Percentiles rank a stretch among this genome's conserved stretches.
phyloP scores from a whole-genome alignment of 2,888 invertebrate genomes.

The Electrophaes corylata region DNA sequence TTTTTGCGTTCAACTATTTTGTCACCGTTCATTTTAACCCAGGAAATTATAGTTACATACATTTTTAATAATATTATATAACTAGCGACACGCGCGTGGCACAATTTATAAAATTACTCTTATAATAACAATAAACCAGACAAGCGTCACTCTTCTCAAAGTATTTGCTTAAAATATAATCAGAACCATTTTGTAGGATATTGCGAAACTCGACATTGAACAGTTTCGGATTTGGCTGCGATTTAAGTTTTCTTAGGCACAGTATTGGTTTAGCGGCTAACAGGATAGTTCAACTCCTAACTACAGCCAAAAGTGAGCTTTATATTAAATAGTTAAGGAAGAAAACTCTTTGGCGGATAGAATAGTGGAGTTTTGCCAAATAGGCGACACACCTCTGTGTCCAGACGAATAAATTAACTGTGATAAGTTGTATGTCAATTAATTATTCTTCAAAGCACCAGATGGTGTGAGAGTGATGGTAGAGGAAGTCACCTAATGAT shows the following conservation, averaged over 20 bases:
- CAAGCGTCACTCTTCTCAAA: neutral
- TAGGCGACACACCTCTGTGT: slow-evolving; percentile 75
- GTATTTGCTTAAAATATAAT: slow-evolving; percentile 6
- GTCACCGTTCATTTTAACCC: no score
- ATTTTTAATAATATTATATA: no score
- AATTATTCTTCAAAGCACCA: slow-evolving; percentile 84
- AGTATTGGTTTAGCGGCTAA: slow-evolving; percentile 53
- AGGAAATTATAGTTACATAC: no score
- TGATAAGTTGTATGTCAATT: slow-evolving; percentile 84
- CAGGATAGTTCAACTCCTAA: slow-evolving; percentile 44
- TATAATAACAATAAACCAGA: neutral
- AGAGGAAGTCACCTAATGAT: slow-evolving; percentile 67
- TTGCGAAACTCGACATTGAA: slow-evolving; percentile 70
- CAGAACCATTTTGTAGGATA: slow-evolving; percentile 21
- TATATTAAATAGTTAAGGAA: slow-evolving; percentile 36
- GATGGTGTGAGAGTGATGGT: slow-evolving; percentile 67
- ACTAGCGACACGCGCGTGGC: no score
- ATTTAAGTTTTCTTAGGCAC: slow-evolving; percentile 68
- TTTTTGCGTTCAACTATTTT: no score
- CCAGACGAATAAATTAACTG: slow-evolving; percentile 82
- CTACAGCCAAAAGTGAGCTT: slow-evolving; percentile 41
- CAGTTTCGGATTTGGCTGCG: slow-evolving; percentile 70
- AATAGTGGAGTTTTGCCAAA: slow-evolving; percentile 75
- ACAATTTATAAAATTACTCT: neutral
- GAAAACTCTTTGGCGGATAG: slow-evolving; percentile 38